Evolutionary conservation across 2,888 invertebrate genomes (phyloP).

Genomic region (Eretmocerus hayati): DNA sequence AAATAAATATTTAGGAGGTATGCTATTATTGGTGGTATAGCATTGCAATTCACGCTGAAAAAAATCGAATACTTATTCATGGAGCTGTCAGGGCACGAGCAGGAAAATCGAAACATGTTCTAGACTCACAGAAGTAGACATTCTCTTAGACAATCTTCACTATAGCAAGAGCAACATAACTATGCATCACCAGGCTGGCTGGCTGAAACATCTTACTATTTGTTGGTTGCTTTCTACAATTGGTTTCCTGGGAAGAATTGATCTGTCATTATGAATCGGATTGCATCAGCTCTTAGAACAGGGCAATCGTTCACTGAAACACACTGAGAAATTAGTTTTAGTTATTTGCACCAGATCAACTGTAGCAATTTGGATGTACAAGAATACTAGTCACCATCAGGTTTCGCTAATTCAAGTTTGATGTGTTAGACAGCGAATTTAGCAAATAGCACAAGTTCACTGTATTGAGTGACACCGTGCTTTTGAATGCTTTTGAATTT

Average conservation of each 20-base stretch:
- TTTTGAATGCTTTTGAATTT: slow-evolving; percentile 83
- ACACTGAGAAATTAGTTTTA: background rate
- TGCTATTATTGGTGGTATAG: slow-evolving; percentile 61
- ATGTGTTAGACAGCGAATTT: slow-evolving; percentile 87
- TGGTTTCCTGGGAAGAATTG: slow-evolving; percentile 74
- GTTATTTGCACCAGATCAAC: background rate
- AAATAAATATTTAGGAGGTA: slow-evolving; percentile 72
- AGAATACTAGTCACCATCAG: slow-evolving; percentile 55
- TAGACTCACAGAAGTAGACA: slow-evolving; percentile 50
- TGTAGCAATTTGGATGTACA: background rate
- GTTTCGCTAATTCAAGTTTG: slow-evolving; percentile 72
- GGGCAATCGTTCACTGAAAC: slow-evolving; percentile 76
- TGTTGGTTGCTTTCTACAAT: slow-evolving; percentile 70
- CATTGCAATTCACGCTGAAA: slow-evolving; percentile 54
- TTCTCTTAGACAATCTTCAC: slow-evolving; percentile 73
- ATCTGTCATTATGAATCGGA: slow-evolving; percentile 93
- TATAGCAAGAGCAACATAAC: slow-evolving; percentile 87
- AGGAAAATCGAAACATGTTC: too few relatives aligned
- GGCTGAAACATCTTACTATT: slow-evolving; percentile 70
- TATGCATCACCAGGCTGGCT: slow-evolving; percentile 81
- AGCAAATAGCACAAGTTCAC: slow-evolving; percentile 79
- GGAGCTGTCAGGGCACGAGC: too few relatives aligned
- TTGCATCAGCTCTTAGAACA: slow-evolving; percentile 90
- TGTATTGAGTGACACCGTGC: slow-evolving; percentile 86
- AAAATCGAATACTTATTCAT: too few relatives aligned